These are phyloP conservation scores for Gymnocheta viridis DNA, from an alignment of 2,888 invertebrate genomes.

Conservation along the genomic window DNA sequence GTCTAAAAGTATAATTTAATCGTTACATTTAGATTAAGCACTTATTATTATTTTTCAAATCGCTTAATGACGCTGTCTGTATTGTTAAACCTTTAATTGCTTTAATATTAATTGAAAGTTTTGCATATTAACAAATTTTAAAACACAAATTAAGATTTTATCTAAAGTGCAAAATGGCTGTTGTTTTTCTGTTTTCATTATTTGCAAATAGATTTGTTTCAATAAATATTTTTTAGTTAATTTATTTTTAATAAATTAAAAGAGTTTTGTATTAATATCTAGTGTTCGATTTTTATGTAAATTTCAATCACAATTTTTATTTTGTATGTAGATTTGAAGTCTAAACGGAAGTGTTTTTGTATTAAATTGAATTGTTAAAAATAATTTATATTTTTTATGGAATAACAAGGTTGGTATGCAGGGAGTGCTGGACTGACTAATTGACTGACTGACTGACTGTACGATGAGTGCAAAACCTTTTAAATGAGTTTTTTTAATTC, in stretches of 20 bases:
- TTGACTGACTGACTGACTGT: neutral
- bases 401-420: constrained; percentile 38
- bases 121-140: neutral
- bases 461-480: neutral
- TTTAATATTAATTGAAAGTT: neutral
- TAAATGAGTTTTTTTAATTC: neutral
- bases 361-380: constrained; percentile 21
- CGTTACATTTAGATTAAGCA: no score
- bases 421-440: constrained; percentile 11
- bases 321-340: constrained; percentile 5
- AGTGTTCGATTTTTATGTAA: neutral
- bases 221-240: neutral
- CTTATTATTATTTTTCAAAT: neutral
- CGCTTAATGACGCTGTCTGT: neutral
- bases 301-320: neutral
- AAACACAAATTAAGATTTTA: neutral
- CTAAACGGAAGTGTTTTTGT: constrained; percentile 47
- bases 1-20: no score
- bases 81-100: neutral
- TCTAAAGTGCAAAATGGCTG: neutral
- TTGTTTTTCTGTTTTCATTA: neutral
- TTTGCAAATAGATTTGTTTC: neutral
- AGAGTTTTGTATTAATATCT: neutral
- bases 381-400: constrained; percentile 5
- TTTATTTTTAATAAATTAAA: constrained; percentile 3